Percentiles rank a stretch among this genome's conserved stretches.
These are phyloP conservation scores for Cryptophagus acutangulus DNA, from an alignment of 2,888 invertebrate genomes.

Conservation along the genomic window DNA sequence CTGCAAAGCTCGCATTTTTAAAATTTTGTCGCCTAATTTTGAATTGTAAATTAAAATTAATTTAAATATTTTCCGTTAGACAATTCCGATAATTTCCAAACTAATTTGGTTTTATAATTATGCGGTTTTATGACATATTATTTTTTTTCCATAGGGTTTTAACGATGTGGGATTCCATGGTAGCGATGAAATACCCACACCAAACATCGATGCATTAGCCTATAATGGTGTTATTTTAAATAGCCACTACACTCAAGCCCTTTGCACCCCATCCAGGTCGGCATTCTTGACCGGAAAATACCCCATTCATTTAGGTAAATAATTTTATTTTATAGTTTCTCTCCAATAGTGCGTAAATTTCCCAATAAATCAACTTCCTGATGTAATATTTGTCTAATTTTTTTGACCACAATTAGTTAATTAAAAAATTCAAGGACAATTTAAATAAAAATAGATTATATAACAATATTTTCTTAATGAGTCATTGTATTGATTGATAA, in stretches of 20 bases:
- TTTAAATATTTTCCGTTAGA: too few species aligned
- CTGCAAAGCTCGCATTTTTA: too few species aligned
- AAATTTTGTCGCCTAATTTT: too few species aligned
- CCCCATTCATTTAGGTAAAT: constrained; percentile 74
- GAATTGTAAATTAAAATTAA: too few species aligned
- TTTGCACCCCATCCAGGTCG: constrained; percentile 82
- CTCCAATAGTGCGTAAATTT: too few species aligned
- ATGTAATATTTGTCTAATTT: background rate
- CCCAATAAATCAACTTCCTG: background rate
- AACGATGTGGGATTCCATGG: constrained; percentile 91
- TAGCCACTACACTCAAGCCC: constrained; percentile 79
- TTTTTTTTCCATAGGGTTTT: constrained; percentile 73
- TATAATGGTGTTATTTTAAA: constrained; percentile 84
- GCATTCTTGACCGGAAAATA: constrained; percentile 83
- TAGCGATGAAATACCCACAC: constrained; percentile 80
- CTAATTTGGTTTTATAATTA: background rate
- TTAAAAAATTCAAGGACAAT: too few species aligned
- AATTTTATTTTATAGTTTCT: background rate
- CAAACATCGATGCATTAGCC: constrained; percentile 84
- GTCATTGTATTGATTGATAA: too few species aligned
- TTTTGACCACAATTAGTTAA: background rate
- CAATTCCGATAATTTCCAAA: background rate
- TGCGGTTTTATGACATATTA: too few species aligned
- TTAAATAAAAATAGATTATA: too few species aligned
- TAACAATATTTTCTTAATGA: too few species aligned